Evolutionary conservation across 2,888 invertebrate genomes (phyloP).

Genomic region (Trissolcus brochymenae): DNA sequence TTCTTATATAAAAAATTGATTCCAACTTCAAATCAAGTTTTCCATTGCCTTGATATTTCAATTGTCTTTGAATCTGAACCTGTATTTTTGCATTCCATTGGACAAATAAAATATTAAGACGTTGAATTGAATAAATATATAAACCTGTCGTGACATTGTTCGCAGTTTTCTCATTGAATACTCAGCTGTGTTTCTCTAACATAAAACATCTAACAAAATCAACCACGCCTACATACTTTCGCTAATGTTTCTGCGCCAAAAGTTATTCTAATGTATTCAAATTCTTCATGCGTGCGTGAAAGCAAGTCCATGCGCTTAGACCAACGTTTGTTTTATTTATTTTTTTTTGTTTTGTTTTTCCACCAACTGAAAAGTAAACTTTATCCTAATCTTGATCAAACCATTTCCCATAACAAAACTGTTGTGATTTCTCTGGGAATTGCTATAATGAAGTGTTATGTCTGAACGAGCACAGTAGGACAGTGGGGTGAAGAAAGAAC

Average conservation of each 20-base stretch:
- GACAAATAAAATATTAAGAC: no score
- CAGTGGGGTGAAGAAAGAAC: slow-evolving; percentile 26
- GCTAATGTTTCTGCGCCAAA: slow-evolving; percentile 23
- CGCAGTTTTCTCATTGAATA: slow-evolving; percentile 18
- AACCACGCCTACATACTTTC: slow-evolving; percentile 48
- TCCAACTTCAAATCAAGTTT: no score
- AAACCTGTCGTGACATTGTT: slow-evolving; percentile 1
- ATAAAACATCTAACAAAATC: slow-evolving; percentile 4
- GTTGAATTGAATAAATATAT: slow-evolving; percentile 1
- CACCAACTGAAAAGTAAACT: slow-evolving; percentile 1
- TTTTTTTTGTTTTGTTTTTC: no score
- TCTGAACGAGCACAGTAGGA: background rate
- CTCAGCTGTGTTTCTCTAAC: slow-evolving; percentile 7
- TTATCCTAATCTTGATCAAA: slow-evolving; percentile 8
- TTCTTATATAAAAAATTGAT: no score
- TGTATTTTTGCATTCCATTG: no score
- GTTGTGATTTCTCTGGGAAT: slow-evolving; percentile 9
- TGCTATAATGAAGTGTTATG: background rate
- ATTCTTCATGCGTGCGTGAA: slow-evolving; percentile 34
- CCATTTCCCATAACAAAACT: slow-evolving; percentile 8
- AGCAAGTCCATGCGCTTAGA: slow-evolving; percentile 17
- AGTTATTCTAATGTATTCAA: slow-evolving; percentile 33
- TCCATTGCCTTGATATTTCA: no score
- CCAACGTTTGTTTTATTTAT: no score
- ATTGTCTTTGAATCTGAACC: no score